Evolutionary conservation across 2,888 invertebrate genomes (phyloP).

Genomic region (Amphipyra berbera): DNA sequence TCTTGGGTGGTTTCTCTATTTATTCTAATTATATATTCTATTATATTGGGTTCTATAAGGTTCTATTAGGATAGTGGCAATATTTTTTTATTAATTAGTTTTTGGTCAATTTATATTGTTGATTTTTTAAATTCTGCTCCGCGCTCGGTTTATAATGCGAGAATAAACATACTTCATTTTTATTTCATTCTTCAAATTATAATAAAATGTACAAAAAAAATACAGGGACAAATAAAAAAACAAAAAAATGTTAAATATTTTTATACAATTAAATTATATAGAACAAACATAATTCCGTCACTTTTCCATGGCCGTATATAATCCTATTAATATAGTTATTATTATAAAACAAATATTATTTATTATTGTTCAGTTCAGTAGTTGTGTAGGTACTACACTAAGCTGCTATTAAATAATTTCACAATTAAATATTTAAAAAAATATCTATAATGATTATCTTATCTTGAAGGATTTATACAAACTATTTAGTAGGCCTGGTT

Average conservation of each 20-base stretch:
- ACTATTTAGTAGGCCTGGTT: slow-evolving; percentile 19
- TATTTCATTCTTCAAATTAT: neutral
- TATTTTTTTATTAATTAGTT: neutral
- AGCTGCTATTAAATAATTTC: slow-evolving; percentile 1
- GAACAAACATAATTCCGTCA: slow-evolving; percentile 7
- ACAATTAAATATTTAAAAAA: slow-evolving; percentile 16
- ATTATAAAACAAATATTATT: neutral
- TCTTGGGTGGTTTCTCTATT: slow-evolving; percentile 33
- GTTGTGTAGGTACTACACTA: neutral
- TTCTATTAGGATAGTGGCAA: neutral
- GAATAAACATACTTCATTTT: neutral
- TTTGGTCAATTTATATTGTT: neutral
- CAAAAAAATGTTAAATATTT: slow-evolving; percentile 9
- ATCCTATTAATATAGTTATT: neutral
- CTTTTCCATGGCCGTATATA: slow-evolving; percentile 1
- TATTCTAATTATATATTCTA: slow-evolving; percentile 12
- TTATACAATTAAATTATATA: slow-evolving; percentile 1
- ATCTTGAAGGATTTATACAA: slow-evolving; percentile 29
- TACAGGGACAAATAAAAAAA: slow-evolving; percentile 23
- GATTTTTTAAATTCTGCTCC: neutral
- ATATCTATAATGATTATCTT: slow-evolving; percentile 32
- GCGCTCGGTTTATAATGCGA: neutral
- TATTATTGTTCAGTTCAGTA: neutral
- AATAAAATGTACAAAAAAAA: slow-evolving; percentile 28
- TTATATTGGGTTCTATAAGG: neutral